Evolutionary conservation across 2,797 vertebrate species (phyloP), one percentile per base, ranked within the genome.

Genomic region (Esox lucius): DNA sequence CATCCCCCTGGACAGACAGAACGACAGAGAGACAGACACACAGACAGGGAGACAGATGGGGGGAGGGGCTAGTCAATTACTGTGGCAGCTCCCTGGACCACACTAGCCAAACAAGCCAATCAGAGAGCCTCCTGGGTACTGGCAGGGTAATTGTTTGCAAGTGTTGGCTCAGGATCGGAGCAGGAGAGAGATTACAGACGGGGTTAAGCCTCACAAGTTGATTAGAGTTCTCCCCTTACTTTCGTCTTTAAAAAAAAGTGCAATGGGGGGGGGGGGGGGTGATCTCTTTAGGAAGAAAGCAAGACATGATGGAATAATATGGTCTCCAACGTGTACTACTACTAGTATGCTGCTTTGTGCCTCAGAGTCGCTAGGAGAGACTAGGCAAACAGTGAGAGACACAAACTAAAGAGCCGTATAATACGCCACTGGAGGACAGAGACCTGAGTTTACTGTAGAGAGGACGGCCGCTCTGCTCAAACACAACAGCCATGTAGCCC

Each of bases 21-120:
- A 8, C 6, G 84, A 78, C 85, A 76, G 87, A 39, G 3, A 39
- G 42, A 46, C 42, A 46, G 42, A 46, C 42, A 46, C 42, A 7
- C 42, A 46, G 42, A 87, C 83, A 84, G 77, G 80, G 79, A 72
- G 81, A 70, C 78, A 83, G 88, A 78, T n/a, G 26, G n/a, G 64
- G 62, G n/a, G 31, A 53, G 53, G 53, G 46, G 72, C 42, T 46
- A 84, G 85, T 87, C 84, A 87, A 89, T 91, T 90, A 85, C 85
- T 42, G 73, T 79, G 81, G 81, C 78, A 85, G 90, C 85, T 86
- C 90, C 85, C 84, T 83, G 78, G 88, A 88, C 86, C 79, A 80
- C 67, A 22, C 72, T 80, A 85, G 83, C 86, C 89, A 90, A 92
- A 90, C 83, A 87, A 80, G 87, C 88, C 90, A 91, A 91, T 92